Evolutionary conservation across 1,140 invertebrate genomes (phyloP), one percentile per base, ranked within the genome.

Genomic region (Hylaeus volcanicus): DNA sequence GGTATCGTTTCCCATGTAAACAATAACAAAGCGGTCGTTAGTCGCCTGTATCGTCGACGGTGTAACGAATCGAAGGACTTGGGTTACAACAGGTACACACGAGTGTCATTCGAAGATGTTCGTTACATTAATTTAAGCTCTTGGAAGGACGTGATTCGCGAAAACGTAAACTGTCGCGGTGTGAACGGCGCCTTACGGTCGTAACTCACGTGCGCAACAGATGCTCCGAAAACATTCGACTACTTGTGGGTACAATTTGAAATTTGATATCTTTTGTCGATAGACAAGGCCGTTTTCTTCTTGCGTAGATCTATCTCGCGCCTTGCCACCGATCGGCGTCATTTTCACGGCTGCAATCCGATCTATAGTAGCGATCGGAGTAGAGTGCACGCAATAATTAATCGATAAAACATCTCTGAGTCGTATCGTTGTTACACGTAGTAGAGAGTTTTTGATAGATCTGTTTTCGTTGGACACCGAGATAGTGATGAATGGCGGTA

Each of bases 131-230:
- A 45, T 26, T 41, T 43, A 37, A n/a, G 37, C 1, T 1, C 12
- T 48, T 2, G 58, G 11, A 48, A 39, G 37, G 48, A 4, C 3
- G 55, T 64, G 11, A 1, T 9, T 45, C n/a, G 8, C 5, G 26
- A 6, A 65, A 71, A 63, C 41, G 26, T 45, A 26, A 12, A 26
- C 70, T 43, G 12, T 60, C 64, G 5, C 41, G 73, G 82, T 88
- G 74, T 81, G 84, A 84, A 86, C 53, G 71, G 15, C 77, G 77
- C 71, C 45, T 78, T 81, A 74, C 51, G 69, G 58, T 76, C 80
- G 66, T 86, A 85, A 73, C 81, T 88, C 86, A 88, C 75, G 82
- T 83, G 88, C 74, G 88, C 88, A 88, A 88, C 88, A 88, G 86
- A 88, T 88, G 88, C 82, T 58, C 41, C 53, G 74, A 81, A 83